Conservation (phyloP, 1,140 invertebrate genomes). For the Pomacea maculata region DNA sequence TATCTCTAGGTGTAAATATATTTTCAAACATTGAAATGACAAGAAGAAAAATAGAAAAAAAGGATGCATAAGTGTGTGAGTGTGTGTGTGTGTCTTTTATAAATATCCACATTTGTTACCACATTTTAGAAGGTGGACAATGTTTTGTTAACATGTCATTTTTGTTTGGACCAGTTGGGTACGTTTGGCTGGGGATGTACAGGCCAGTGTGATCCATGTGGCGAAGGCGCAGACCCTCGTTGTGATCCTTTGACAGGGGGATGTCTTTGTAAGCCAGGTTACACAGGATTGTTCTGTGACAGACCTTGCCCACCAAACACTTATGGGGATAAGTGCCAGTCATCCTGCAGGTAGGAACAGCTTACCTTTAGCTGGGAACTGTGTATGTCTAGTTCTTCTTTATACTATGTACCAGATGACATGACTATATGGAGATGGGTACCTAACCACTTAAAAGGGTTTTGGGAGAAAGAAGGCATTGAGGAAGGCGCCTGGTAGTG, state of each 20-base stretch:
- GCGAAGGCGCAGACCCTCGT: slow-evolving; percentile 14
- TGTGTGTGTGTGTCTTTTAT: no score
- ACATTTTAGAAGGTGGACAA: neutral
- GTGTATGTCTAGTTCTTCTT: no score
- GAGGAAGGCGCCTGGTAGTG: no score
- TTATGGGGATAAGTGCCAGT: slow-evolving; percentile 61
- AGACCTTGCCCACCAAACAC: slow-evolving; percentile 56
- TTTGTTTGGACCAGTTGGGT: slow-evolving; percentile 27
- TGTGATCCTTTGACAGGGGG: slow-evolving; percentile 84
- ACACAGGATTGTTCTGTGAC: slow-evolving; percentile 51
- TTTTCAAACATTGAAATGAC: no score
- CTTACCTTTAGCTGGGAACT: no score
- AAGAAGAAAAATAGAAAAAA: no score
- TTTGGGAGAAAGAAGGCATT: no score
- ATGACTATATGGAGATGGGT: no score
- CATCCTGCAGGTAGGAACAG: slow-evolving; percentile 51
- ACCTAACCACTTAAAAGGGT: no score
- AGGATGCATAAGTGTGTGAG: no score
- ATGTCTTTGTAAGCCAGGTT: slow-evolving; percentile 73
- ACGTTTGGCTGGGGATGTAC: slow-evolving; percentile 40
- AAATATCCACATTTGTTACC: neutral
- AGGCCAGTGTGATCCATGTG: slow-evolving; percentile 37
- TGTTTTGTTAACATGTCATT: neutral
- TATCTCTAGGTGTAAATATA: no score
- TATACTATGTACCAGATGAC: no score